Conservation (phyloP, 2,113 vertebrate species). For the Sinocyclocheilus anshuiensis region DNA sequence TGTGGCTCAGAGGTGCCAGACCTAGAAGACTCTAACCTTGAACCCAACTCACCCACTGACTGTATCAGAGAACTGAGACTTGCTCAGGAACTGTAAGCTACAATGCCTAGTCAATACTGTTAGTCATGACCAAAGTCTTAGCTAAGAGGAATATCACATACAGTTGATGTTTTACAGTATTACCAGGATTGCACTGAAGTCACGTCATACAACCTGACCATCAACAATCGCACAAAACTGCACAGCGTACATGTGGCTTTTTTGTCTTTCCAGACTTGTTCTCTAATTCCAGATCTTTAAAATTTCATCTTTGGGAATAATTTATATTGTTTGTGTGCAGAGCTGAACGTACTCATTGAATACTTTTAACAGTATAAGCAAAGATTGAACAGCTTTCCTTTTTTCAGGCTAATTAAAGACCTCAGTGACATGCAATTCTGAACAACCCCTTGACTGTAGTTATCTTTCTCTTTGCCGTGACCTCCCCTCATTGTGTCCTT, state of each 20-base stretch:
- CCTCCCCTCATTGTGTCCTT: slow-evolving; percentile 14
- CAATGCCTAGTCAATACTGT: background rate
- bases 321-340: slow-evolving; percentile 9
- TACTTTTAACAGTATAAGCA: background rate
- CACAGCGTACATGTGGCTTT: background rate
- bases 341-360: background rate
- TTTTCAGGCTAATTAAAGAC: slow-evolving; percentile 29
- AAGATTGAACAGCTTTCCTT: slow-evolving; percentile 13
- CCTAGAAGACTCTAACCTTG: background rate
- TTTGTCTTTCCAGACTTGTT: background rate
- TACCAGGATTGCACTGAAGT: background rate
- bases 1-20: background rate
- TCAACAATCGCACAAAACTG: background rate
- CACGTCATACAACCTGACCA: background rate
- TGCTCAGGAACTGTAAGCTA: background rate
- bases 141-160: background rate
- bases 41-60: background rate
- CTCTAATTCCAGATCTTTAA: background rate
- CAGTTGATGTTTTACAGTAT: background rate
- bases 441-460: slow-evolving; percentile 27
- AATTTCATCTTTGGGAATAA: slow-evolving; percentile 15
- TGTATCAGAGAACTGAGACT: background rate
- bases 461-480: slow-evolving; percentile 29
- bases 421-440: background rate
- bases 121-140: background rate